Evolutionary conservation across 2,113 vertebrate species (phyloP), one percentile per base, ranked within the genome.

Genomic region (Nestor notabilis): DNA sequence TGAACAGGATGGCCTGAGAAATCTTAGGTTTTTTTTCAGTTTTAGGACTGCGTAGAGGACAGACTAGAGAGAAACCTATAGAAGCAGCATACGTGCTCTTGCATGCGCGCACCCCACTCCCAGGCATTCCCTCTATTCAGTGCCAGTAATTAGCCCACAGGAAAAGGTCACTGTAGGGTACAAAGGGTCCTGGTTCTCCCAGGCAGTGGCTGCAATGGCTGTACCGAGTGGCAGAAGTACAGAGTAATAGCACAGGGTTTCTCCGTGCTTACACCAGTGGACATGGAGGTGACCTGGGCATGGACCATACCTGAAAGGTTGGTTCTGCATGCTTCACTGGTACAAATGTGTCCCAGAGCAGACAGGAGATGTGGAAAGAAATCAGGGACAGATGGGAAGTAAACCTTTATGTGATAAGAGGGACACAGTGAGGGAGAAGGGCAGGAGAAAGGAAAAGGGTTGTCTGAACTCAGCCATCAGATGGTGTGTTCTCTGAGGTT

Each of bases 301-400:
- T 35, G 17, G n/a, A 49, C 35, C 55, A 24, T 37, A 39, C 13
- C 28, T n/a, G 47, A 31, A 31, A 24, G 47, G 17, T 7, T 78
- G 47, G 5, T 13, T 76, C 31, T 12, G 2, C 0, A 1, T 16
- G 5, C 33, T 72, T 78, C 39, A 9, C 8, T 43, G 65, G n/a
- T n/a, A 61, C 20, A 13, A 20, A 70, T 23, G 23, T 52, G 27
- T 29, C 53, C 27, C 55, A 70, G 55, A 25, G 41, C 39, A 55
- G 41, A 25, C 35, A 35, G 16, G 53, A 87, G 56, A 14, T 63
- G 47, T 83, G 35, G 29, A n/a, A 15, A 49, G n/a, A 35, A 25
- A 35, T 14, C 5, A n/a, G 7, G 44, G 19, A 60, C 53, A 72
- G 27, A 31, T 12, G 14, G 16, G 28, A 75, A 52, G 10, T 44